phyloP scores from a whole-genome alignment of 1,140 invertebrate genomes.

The Caenorhabditis remanei region DNA sequence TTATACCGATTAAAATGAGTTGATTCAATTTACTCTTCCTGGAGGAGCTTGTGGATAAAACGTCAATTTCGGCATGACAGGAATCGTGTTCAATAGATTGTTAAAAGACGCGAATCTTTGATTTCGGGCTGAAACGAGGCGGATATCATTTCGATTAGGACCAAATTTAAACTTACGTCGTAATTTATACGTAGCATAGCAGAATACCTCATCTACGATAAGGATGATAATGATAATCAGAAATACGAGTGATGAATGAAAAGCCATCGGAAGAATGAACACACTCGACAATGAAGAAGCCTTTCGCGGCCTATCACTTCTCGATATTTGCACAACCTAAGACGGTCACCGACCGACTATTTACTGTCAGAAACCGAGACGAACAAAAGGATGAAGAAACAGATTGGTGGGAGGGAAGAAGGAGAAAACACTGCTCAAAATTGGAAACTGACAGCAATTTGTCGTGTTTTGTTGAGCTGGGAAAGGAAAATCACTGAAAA shows the following conservation, averaged over 20 bases:
- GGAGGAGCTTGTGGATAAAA: slow-evolving; percentile 18
- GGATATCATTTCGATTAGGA: not conserved
- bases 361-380: slow-evolving; percentile 49
- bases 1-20: not conserved
- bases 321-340: slow-evolving; percentile 27
- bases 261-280: not conserved
- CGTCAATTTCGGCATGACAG: slow-evolving; percentile 41
- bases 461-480: not conserved
- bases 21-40: slow-evolving; percentile 19
- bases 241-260: not conserved
- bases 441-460: slow-evolving; percentile 3
- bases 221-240: slow-evolving; percentile 3
- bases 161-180: not conserved
- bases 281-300: slow-evolving; percentile 32
- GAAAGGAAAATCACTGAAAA: no score
- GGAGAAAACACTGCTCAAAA: not conserved
- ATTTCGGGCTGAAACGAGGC: slow-evolving; percentile 7
- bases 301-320: slow-evolving; percentile 40
- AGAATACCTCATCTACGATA: not conserved
- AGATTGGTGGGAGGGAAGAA: not conserved
- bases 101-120: slow-evolving; percentile 23
- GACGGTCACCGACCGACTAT: slow-evolving; percentile 36
- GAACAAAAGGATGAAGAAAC: slow-evolving; percentile 13
- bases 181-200: slow-evolving; percentile 39
- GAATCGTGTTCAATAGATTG: slow-evolving; percentile 20